These are phyloP conservation scores for Ceratina calcarata DNA, from an alignment of 1,140 invertebrate genomes.

Conservation along the genomic window DNA sequence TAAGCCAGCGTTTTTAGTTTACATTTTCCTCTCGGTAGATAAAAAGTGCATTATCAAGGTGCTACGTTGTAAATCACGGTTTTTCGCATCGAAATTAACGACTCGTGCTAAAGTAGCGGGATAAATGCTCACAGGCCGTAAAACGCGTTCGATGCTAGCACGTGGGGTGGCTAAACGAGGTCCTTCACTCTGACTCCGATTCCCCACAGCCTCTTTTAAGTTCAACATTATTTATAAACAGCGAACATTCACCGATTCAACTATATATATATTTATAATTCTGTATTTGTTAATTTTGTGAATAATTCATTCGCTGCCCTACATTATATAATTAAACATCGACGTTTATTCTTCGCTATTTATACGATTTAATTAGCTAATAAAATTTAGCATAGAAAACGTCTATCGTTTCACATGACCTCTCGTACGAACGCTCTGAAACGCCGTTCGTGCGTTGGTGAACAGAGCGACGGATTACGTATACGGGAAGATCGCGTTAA, in stretches of 20 bases:
- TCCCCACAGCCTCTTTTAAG: not conserved
- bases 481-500: constrained; percentile 8
- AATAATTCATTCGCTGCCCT: not conserved
- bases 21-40: not conserved
- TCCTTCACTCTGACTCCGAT: constrained; percentile 38
- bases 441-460: not conserved
- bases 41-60: not conserved
- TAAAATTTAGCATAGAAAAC: no score
- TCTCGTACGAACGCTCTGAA: not conserved
- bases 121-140: constrained; percentile 42
- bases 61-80: constrained; percentile 2
- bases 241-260: not conserved
- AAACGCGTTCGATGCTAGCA: constrained; percentile 39
- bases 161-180: constrained; percentile 38
- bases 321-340: not conserved
- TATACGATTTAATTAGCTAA: no score
- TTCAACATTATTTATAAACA: constrained; percentile 29
- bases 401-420: not conserved
- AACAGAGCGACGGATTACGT: constrained; percentile 7
- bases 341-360: not conserved
- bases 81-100: constrained; percentile 38
- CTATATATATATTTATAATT: not conserved
- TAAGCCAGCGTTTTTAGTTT: no score
- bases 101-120: constrained; percentile 38
- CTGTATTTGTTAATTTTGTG: not conserved